These are phyloP conservation scores for Saccopteryx bilineata DNA, from an alignment of 2,113 vertebrate species.

Conservation along the genomic window DNA sequence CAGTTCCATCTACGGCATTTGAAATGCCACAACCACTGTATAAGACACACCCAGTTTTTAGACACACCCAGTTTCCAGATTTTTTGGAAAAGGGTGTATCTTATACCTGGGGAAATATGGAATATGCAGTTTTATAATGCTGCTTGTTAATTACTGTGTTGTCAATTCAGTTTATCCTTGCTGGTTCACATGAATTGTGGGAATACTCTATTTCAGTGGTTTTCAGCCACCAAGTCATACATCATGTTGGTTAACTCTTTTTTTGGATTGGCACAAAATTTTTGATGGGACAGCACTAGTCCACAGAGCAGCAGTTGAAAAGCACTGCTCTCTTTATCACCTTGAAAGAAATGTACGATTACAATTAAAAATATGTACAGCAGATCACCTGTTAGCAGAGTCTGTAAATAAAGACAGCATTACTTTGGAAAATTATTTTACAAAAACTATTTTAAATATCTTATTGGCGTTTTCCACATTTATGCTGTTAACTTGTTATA, in stretches of 20 bases:
- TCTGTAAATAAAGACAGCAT: not conserved
- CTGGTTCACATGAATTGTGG: not conserved
- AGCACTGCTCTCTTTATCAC: too few relatives aligned
- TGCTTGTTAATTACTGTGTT: conserved; percentile 2
- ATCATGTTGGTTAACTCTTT: too few relatives aligned
- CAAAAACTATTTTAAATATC: not conserved
- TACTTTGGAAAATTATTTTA: conserved; percentile 53
- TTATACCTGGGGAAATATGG: too few relatives aligned
- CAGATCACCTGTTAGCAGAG: not conserved
- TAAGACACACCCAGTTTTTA: too few relatives aligned
- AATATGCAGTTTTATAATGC: not conserved
- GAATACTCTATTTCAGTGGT: not conserved
- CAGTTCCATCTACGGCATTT: too few relatives aligned
- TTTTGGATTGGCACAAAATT: too few relatives aligned
- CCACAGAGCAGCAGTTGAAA: too few relatives aligned
- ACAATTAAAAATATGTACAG: not conserved
- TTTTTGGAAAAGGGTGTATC: too few relatives aligned
- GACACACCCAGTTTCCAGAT: too few relatives aligned
- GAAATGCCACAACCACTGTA: too few relatives aligned
- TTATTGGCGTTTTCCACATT: not conserved
- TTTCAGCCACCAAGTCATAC: too few relatives aligned
- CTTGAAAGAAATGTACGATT: not conserved
- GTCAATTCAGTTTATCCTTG: not conserved
- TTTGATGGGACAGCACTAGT: too few relatives aligned
- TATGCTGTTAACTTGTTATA: conserved; percentile 9